phyloP scores from a whole-genome alignment of 2,888 invertebrate species.

The Hyposoter dolosus region DNA sequence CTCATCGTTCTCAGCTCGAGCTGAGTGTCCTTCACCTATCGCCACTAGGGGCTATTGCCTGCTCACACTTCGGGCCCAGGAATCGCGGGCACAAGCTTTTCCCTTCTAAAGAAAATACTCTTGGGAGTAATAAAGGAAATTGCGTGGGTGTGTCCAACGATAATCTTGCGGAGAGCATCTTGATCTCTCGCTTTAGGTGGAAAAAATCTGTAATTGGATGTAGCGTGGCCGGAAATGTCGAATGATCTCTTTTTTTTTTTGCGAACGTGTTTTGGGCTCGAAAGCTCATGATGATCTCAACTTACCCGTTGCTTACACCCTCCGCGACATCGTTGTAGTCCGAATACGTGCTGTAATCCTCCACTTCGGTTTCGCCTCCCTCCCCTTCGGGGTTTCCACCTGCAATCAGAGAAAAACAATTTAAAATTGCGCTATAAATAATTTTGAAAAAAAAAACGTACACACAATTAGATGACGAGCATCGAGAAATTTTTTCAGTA shows the following conservation, averaged over 20 bases:
- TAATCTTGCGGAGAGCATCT: conserved; percentile 56
- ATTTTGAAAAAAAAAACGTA: background rate
- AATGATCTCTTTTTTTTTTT: conserved; percentile 20
- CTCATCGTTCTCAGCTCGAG: conserved; percentile 72
- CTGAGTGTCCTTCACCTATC: conserved; percentile 50
- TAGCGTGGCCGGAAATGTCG: background rate
- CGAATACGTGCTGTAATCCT: conserved; percentile 79
- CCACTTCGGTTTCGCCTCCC: conserved; percentile 77
- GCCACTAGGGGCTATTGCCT: conserved; percentile 2
- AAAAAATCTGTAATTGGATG: conserved; percentile 59
- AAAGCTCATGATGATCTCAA: conserved; percentile 14
- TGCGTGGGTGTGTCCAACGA: conserved; percentile 62
- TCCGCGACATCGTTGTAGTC: conserved; percentile 80
- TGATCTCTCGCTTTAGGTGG: conserved; percentile 59
- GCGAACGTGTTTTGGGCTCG: conserved; percentile 19
- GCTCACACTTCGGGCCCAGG: conserved; percentile 21
- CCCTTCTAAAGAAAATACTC: conserved; percentile 52
- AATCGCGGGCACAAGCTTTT: conserved; percentile 44
- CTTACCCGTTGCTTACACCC: conserved; percentile 78
- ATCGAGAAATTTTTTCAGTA: background rate
- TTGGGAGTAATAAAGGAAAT: conserved; percentile 65
- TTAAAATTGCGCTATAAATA: background rate
- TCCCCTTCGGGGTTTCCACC: conserved; percentile 75
- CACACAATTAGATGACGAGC: too few species aligned
- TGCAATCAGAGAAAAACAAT: conserved; percentile 58